Conservation (phyloP, 2,888 invertebrate genomes). For the Chalcis sispes region DNA sequence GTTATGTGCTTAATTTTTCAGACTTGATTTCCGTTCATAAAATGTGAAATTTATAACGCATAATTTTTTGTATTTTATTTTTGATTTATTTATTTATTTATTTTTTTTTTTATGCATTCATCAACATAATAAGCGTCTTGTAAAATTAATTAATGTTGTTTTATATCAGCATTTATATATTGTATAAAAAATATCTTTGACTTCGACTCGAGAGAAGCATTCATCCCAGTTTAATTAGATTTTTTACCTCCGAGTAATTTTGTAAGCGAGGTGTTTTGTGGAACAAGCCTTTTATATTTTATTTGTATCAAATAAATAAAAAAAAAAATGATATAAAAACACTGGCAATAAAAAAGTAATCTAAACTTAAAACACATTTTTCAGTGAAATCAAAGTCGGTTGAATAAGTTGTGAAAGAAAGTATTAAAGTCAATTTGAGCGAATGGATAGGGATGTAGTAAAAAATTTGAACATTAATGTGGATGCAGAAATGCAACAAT, state of each 20-base stretch:
- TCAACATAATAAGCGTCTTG: slow-evolving; percentile 39
- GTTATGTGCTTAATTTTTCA: slow-evolving; percentile 51
- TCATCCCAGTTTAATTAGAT: slow-evolving; percentile 41
- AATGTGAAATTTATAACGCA: slow-evolving; percentile 24
- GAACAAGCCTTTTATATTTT: slow-evolving; percentile 55
- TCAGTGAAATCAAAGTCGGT: slow-evolving; percentile 36
- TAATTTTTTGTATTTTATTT: slow-evolving; percentile 40
- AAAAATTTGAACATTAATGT: slow-evolving; percentile 12
- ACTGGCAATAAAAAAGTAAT: slow-evolving; percentile 37
- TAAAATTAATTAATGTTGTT: slow-evolving; percentile 47
- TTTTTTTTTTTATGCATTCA: slow-evolving; percentile 41
- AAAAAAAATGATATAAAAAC: slow-evolving; percentile 35
- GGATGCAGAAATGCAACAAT: slow-evolving; percentile 11
- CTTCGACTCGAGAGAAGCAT: slow-evolving; percentile 23
- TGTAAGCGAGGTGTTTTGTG: slow-evolving; percentile 43
- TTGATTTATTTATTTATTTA: slow-evolving; percentile 39
- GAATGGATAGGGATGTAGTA: slow-evolving; percentile 5
- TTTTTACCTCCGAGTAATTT: slow-evolving; percentile 44
- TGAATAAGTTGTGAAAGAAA: slow-evolving; percentile 17
- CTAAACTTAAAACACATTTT: slow-evolving; percentile 33
- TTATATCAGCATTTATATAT: slow-evolving; percentile 55
- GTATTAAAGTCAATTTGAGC: slow-evolving; percentile 15
- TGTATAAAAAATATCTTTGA: slow-evolving; percentile 38
- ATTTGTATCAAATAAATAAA: slow-evolving; percentile 56
- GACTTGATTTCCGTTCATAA: slow-evolving; percentile 41